phyloP scores from a whole-genome alignment of 1,140 invertebrate species.

The Drosophila santomea region DNA sequence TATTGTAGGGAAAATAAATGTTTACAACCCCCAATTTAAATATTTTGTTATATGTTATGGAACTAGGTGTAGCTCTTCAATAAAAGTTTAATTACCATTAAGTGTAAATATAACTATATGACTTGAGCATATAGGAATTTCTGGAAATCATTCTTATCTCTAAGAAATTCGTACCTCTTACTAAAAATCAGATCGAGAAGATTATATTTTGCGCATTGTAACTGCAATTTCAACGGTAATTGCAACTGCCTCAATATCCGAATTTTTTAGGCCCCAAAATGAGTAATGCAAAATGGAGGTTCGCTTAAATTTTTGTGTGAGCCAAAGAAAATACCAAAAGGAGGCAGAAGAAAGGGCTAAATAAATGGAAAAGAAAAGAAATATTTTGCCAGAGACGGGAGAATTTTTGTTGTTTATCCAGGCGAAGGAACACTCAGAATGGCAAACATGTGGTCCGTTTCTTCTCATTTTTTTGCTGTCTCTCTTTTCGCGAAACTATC shows the following conservation, averaged over 20 bases:
- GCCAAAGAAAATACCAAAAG: constrained; percentile 23
- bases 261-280: constrained; percentile 11
- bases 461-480: constrained; percentile 17
- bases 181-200: constrained; percentile 10
- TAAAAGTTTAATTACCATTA: no score
- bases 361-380: constrained; percentile 42
- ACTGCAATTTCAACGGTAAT: constrained; percentile 13
- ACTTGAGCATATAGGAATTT: no score
- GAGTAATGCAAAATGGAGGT: constrained; percentile 65
- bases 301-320: constrained; percentile 65
- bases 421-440: constrained; percentile 66
- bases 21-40: not conserved
- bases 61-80: not conserved
- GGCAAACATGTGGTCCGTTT: constrained; percentile 70
- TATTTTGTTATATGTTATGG: not conserved
- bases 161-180: not conserved
- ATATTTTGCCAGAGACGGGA: constrained; percentile 33
- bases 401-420: constrained; percentile 36
- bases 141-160: not conserved
- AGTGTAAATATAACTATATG: no score
- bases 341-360: constrained; percentile 41
- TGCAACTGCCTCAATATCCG: constrained; percentile 30
- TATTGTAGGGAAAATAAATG: not conserved
- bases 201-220: constrained; percentile 9
- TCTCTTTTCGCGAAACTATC: constrained; percentile 38